These are phyloP conservation scores for Drosophila mayri DNA, from an alignment of 1,140 invertebrate species.

Conservation along the genomic window DNA sequence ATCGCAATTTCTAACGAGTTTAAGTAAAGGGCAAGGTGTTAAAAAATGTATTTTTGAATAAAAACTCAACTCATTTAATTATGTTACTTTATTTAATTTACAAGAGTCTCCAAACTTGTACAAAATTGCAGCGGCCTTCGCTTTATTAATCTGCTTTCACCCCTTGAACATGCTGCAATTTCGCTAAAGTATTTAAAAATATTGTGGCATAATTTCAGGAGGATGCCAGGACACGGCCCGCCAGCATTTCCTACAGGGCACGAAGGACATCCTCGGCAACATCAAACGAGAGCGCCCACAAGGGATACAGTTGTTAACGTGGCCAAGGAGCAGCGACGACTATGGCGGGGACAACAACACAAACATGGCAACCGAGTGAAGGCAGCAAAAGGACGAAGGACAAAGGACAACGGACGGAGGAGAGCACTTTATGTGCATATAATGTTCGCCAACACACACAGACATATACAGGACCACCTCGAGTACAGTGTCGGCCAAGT, in stretches of 20 bases:
- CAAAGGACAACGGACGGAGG: conserved; percentile 14
- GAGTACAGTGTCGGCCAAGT: conserved; percentile 40
- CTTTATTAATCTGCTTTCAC: not conserved
- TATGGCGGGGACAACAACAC: conserved; percentile 48
- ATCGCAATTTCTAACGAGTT: too few relatives aligned
- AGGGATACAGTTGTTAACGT: conserved; percentile 78
- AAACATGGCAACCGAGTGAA: conserved; percentile 65
- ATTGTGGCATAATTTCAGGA: conserved; percentile 64
- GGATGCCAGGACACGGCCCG: conserved; percentile 32
- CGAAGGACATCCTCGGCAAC: conserved; percentile 50
- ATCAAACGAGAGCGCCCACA: conserved; percentile 50
- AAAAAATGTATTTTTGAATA: too few relatives aligned
- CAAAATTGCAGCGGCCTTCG: not conserved
- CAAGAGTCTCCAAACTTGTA: not conserved
- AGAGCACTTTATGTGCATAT: conserved; percentile 59
- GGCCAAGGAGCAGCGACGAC: conserved; percentile 51
- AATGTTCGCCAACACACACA: conserved; percentile 46
- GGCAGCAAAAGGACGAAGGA: conserved; percentile 26
- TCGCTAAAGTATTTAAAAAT: not conserved
- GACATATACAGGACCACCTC: conserved; percentile 9
- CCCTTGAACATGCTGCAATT: not conserved
- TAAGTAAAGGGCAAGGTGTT: too few relatives aligned
- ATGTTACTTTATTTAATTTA: not conserved
- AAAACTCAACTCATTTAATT: not conserved
- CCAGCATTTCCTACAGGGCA: conserved; percentile 64